Evolutionary conservation across 1,140 invertebrate genomes (phyloP).

Genomic region (Helicoverpa zea): DNA sequence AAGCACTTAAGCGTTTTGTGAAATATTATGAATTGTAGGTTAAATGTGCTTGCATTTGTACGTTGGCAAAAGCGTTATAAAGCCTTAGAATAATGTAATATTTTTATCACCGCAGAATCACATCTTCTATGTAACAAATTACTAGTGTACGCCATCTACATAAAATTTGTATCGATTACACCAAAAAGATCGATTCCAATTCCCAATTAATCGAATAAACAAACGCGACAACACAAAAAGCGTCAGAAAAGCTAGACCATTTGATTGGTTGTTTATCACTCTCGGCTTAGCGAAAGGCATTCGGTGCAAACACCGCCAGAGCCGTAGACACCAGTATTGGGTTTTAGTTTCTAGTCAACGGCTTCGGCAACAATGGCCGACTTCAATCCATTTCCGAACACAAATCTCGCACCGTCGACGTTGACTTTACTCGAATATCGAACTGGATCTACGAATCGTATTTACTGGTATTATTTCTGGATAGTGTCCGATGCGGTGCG

Average conservation of each 20-base stretch:
- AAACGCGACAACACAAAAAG: slow-evolving; percentile 4
- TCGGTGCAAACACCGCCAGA: slow-evolving; percentile 53
- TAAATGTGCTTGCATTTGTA: neutral
- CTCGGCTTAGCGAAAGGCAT: slow-evolving; percentile 49
- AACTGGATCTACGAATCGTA: slow-evolving; percentile 67
- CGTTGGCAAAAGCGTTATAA: no score
- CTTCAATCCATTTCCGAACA: slow-evolving; percentile 73
- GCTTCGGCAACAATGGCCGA: slow-evolving; percentile 62
- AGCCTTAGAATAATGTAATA: no score
- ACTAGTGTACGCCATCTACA: no score
- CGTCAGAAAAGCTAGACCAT: neutral
- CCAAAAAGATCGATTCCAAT: no score
- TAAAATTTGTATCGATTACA: no score
- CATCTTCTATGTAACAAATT: no score
- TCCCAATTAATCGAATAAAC: neutral
- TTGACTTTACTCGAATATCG: slow-evolving; percentile 66
- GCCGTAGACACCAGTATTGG: slow-evolving; percentile 50
- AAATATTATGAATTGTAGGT: neutral
- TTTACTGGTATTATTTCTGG: slow-evolving; percentile 70
- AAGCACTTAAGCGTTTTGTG: slow-evolving; percentile 9
- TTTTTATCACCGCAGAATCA: no score
- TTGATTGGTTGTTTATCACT: slow-evolving; percentile 56
- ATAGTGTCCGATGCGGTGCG: slow-evolving; percentile 50
- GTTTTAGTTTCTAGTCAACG: slow-evolving; percentile 59
- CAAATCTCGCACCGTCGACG: slow-evolving; percentile 69